Evolutionary conservation across 2,888 invertebrate species (phyloP), one percentile per base, ranked within the genome.

Genomic region (Agrochola litura): DNA sequence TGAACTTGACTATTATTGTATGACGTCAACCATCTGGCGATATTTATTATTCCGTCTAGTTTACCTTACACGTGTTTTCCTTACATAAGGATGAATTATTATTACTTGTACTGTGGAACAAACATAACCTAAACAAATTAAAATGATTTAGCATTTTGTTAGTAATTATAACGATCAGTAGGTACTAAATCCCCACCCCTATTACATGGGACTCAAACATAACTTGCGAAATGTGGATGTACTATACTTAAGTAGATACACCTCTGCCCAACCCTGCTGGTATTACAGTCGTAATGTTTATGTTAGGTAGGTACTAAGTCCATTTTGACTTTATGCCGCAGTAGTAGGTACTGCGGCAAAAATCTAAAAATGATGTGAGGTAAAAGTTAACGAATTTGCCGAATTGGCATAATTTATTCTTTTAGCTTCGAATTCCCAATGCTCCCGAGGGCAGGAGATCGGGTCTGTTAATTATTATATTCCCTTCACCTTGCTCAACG

Each of bases 401-500:
- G 10, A 19, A 56, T 71, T 68, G n/a, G 52, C 41, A n/a, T 63
- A 65, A 58, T 64, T 64, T 25, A 52, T 65, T 64, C 5, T 54
- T 58, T 54, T 41, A 22, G 61, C 70, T 67, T 61, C 25, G 25
- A 74, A 68, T 54, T 67, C 2, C 16, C 25, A 64, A 65, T 58
- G 49, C 30, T 66, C 16, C 22, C 66, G 30, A 61, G 82, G 43
- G 49, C 56, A 69, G 58, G 41, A 65, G 54, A 73, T 77, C 10
- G n/a, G 63, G 52, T 19, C 14, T 58, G 25, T 46, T 49, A 81
- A 76, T 81, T 76, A 70, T 81, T 76, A 61, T 52, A 76, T 30
- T 67, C 22, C 16, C 16, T 22, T 52, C 64, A 58, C 19, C n/a
- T 14, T 60, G 19, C 25, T 81, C 37, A 22, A 37, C 41, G 54